A percentile compares a stretch with the other conserved stretches of the same genome.
Evolutionary conservation across 2,113 vertebrate species (phyloP).

Genomic region (Gymnorhina tibicen): DNA sequence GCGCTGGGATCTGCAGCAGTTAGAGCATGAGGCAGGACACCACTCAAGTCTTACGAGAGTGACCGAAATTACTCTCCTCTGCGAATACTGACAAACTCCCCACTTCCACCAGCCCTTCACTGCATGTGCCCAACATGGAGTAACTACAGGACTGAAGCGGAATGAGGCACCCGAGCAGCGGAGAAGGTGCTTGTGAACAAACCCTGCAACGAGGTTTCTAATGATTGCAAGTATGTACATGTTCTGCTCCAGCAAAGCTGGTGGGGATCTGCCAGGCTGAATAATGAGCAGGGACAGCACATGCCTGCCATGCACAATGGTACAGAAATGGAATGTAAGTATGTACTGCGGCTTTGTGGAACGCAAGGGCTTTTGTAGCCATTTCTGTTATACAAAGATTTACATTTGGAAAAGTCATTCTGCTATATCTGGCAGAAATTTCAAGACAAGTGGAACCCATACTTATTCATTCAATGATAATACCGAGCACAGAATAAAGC

Average conservation of each 20-base stretch:
- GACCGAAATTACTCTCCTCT: neutral
- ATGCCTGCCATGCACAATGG: neutral
- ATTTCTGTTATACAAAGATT: slow-evolving; percentile 20
- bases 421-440: slow-evolving; percentile 22
- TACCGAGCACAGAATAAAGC: neutral
- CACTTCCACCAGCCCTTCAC: neutral
- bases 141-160: neutral
- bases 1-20: accelerated
- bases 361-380: neutral
- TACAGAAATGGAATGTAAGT: neutral
- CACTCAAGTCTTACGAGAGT: neutral
- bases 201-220: neutral
- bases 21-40: neutral
- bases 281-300: slow-evolving; percentile 19
- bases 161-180: neutral
- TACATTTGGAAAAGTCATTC: slow-evolving; percentile 17
- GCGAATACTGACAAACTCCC: neutral
- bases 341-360: neutral
- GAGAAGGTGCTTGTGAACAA: neutral
- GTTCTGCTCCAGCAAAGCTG: neutral
- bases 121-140: neutral
- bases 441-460: slow-evolving; percentile 15
- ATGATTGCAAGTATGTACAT: neutral
- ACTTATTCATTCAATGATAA: slow-evolving; percentile 28
- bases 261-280: neutral